Evolutionary conservation across 1,140 invertebrate genomes (phyloP).

Genomic region (Berghia stephanieae): DNA sequence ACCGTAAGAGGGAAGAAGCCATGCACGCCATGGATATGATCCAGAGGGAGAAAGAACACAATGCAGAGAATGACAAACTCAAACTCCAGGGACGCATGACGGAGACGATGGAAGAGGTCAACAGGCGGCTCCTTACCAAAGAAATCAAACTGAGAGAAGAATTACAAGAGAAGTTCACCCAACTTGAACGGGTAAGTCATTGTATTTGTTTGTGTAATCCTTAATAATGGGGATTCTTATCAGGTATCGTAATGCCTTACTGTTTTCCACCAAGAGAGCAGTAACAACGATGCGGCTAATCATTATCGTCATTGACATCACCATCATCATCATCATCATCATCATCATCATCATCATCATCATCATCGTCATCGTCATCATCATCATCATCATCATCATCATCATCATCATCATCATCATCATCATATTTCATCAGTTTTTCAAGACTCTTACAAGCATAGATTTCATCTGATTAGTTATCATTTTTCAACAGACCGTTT

Average conservation of each 20-base stretch:
- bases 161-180: conserved; percentile 55
- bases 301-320: too few relatives aligned
- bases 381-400: too few relatives aligned
- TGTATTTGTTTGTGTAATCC: not conserved
- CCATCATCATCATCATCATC: too few relatives aligned
- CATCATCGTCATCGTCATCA: too few relatives aligned
- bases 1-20: conserved; percentile 60
- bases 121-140: conserved; percentile 59
- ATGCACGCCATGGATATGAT: conserved; percentile 61
- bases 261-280: too few relatives aligned
- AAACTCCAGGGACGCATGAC: conserved; percentile 53
- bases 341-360: too few relatives aligned
- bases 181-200: conserved; percentile 60
- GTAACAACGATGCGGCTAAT: too few relatives aligned
- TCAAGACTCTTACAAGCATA: too few relatives aligned
- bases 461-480: too few relatives aligned
- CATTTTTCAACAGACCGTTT: too few relatives aligned
- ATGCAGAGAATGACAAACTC: conserved; percentile 56
- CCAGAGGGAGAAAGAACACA: conserved; percentile 61
- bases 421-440: too few relatives aligned
- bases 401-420: too few relatives aligned
- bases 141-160: conserved; percentile 65
- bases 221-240: not conserved
- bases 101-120: conserved; percentile 62
- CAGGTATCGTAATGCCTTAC: not conserved